phyloP scores from a whole-genome alignment of 2,113 vertebrate genomes.

The Geothlypis trichas region DNA sequence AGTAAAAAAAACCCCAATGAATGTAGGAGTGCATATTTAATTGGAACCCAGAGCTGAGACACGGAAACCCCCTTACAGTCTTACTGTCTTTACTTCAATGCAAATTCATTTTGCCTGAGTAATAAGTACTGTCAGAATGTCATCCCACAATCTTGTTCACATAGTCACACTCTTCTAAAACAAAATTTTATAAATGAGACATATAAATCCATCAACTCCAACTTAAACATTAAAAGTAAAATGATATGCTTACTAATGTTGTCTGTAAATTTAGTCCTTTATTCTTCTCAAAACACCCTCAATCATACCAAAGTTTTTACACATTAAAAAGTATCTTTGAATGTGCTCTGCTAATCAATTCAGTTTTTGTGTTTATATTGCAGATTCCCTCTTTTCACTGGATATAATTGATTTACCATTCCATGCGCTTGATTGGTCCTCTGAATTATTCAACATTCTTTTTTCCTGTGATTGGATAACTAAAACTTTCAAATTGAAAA shows the following conservation, averaged over 20 bases:
- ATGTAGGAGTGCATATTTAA: not conserved
- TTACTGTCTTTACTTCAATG: not conserved
- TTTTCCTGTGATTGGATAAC: not conserved
- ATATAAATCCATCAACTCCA: not conserved
- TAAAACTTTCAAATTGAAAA: not conserved
- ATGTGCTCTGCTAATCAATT: not conserved
- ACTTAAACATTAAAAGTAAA: not conserved
- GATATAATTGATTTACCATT: not conserved
- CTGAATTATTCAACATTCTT: not conserved
- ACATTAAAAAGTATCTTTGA: not conserved
- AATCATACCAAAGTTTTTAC: not conserved
- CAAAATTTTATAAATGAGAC: not conserved
- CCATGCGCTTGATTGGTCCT: not conserved
- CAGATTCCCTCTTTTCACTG: not conserved
- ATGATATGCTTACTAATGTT: not conserved
- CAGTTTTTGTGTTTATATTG: not conserved
- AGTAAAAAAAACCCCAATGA: fast-evolving
- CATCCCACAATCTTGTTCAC: not conserved
- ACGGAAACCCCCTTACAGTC: not conserved
- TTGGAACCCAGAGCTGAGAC: not conserved
- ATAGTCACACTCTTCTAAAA: not conserved
- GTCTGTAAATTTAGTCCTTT: not conserved
- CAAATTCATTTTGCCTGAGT: not conserved
- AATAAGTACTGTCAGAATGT: not conserved
- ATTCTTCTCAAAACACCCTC: not conserved